Percentiles rank a stretch among this genome's conserved stretches.
Conservation (phyloP, 64 coral and sea anemone genomes). For the Montipora capricornis region DNA sequence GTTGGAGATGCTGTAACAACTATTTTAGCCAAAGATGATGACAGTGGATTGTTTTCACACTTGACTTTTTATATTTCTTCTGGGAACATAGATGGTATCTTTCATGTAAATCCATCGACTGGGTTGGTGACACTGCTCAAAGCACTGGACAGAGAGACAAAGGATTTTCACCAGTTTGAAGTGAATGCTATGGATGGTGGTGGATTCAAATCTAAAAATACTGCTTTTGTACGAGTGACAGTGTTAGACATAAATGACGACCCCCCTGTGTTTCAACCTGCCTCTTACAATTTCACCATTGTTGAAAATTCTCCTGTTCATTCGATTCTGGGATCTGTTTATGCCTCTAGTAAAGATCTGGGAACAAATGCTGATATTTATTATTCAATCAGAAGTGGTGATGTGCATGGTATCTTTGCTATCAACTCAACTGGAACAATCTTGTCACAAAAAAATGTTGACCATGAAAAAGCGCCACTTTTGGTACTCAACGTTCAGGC, state of each 20-base stretch:
- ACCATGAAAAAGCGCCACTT: slow-evolving; percentile 75
- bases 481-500: slow-evolving; percentile 77
- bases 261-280: slow-evolving; percentile 78
- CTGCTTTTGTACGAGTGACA: slow-evolving; percentile 71
- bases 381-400: slow-evolving; percentile 71
- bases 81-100: slow-evolving; percentile 69
- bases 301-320: slow-evolving; percentile 73
- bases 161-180: slow-evolving; percentile 74
- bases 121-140: slow-evolving; percentile 72
- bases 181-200: slow-evolving; percentile 81
- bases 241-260: slow-evolving; percentile 96
- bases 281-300: slow-evolving; percentile 79
- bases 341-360: slow-evolving; percentile 91
- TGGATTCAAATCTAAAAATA: slow-evolving; percentile 66
- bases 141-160: slow-evolving; percentile 82
- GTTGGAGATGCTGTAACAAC: slow-evolving; percentile 46
- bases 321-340: slow-evolving; percentile 72
- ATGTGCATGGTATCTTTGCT: slow-evolving; percentile 42
- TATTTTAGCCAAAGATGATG: slow-evolving; percentile 80
- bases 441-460: slow-evolving; percentile 42
- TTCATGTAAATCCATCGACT: slow-evolving; percentile 59
- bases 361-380: slow-evolving; percentile 91
- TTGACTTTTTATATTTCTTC: slow-evolving; percentile 60
- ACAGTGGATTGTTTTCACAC: slow-evolving; percentile 75
- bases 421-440: slow-evolving; percentile 91